Base-by-base conservation (phyloP, 2,113 vertebrate genomes). In the Sitta europaea region DNA sequence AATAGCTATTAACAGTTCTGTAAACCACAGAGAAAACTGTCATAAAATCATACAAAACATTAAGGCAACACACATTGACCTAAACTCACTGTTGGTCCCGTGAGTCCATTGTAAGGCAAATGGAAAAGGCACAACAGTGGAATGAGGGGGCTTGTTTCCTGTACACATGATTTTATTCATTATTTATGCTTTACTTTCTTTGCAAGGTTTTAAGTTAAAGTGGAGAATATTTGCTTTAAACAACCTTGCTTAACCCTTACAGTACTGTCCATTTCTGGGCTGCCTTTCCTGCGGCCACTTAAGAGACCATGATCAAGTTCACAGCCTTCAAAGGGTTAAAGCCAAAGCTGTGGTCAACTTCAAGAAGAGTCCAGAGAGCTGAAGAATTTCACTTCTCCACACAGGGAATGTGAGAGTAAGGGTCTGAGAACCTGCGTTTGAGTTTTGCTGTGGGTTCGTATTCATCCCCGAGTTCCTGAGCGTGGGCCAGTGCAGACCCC, bases 361-460 rank as follows among this genome's bases (percentile, higher is more conserved):
- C 82, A 89, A 85, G 86, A 63, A 50, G n/a, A 55, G 63, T 89
- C 67, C 53, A 31, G 58, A 61, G 20, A 45, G 42, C 63, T 86
- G 6, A 91, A 76, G 68, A 71, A 57, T 72, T 88, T 92, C 96
- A 96, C 68, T 97, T 93, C 54, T 97, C 94, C 20, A 72, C 57
- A 55, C 72, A 66, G 1, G 95, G 92, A 77, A 97, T 51, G 81
- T 96, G 97, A 83, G 97, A 94, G 93, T 98, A 98, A 5, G 98
- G 99, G 91, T 99, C 98, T 0, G 99, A 99, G 97, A 99, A 99
- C 53, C 98, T 98, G 86, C 99, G 98, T 70, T 98, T 97, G 78
- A 96, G 94, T 70, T 98, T 97, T 11, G 81, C 78, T 17, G 86
- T 97, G 50, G 63, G 92, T 23, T 95, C 28, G 0, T 94, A 94